phyloP scores from a whole-genome alignment of 2,113 vertebrate species.

The Tupaia chinensis region DNA sequence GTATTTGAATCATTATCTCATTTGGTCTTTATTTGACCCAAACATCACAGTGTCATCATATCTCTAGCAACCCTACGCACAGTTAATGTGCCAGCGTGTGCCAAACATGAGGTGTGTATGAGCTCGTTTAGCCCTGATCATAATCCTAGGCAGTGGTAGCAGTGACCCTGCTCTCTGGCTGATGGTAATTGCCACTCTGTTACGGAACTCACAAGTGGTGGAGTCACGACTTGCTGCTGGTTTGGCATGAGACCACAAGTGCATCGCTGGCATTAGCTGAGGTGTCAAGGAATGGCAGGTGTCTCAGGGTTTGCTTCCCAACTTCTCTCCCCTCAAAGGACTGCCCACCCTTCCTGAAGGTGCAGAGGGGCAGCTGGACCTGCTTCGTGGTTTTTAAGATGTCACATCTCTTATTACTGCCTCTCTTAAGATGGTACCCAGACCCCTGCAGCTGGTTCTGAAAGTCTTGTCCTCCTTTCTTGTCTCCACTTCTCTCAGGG shows the following conservation, averaged over 20 bases:
- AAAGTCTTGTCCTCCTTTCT: not conserved
- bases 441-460: not conserved
- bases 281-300: fast-evolving
- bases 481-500: not conserved
- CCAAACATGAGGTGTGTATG: fast-evolving
- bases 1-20: not conserved
- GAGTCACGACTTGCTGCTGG: not conserved
- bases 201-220: fast-evolving
- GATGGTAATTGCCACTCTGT: too few relatives aligned
- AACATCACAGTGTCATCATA: not conserved
- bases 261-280: fast-evolving
- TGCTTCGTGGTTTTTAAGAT: not conserved
- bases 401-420: not conserved
- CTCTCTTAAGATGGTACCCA: not conserved
- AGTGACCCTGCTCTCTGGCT: not conserved
- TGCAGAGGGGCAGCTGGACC: not conserved
- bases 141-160: not conserved
- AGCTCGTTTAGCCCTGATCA: not conserved
- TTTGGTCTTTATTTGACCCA: not conserved
- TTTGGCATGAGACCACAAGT: not conserved
- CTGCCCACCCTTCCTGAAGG: not conserved
- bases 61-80: not conserved
- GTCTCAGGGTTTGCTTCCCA: not conserved
- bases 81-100: not conserved
- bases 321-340: too few relatives aligned